Evolutionary conservation across 2,888 invertebrate genomes (phyloP), one percentile per base, ranked within the genome.

Genomic region (Volucella zonaria): DNA sequence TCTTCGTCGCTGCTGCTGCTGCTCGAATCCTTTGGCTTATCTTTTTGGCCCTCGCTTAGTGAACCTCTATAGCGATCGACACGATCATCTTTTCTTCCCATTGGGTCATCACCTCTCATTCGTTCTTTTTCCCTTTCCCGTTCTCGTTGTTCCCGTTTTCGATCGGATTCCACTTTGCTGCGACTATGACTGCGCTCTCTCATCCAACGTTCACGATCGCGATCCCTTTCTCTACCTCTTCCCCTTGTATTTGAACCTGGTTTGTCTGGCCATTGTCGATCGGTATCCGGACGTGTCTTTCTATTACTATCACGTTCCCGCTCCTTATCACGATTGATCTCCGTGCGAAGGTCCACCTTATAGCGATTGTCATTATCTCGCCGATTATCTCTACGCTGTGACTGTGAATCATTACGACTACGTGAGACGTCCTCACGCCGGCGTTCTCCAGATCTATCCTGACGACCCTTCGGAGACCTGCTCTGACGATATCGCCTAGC

Each of bases 11-110:
- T 95, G 3, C 95, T 95, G 14, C 85, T 85, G 88, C 94, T 95
- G 71, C 88, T 88, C 0, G 90, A 89, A 12, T 90, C 91, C 1
- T 94, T 94, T 6, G 95, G 94, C 81, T 94, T 94, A 8, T 93
- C 90, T 87, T 95, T 95, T 87, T 96, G 93, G 1, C 96, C 96
- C 90, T 97, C 97, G 78, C 96, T 96, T 15, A 95, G 90, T 14
- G 97, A 96, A 88, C 95, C 96, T 90, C 94, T 94, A 89, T 92
- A 95, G 75, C 94, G 94, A 89, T 95, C 94, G 9, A 52, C 56
- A n/a, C 91, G 92, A 43, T 90, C 90, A 59, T 89, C 89, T 10
- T 89, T 89, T 31, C 88, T 87, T 88, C 92, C 82, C 90, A 92
- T 86, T 31, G 91, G 89, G 18, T 92, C 91, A 49, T 88, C 88